phyloP scores from a whole-genome alignment of 2,888 invertebrate species.

The Pseudoips prasinana region DNA sequence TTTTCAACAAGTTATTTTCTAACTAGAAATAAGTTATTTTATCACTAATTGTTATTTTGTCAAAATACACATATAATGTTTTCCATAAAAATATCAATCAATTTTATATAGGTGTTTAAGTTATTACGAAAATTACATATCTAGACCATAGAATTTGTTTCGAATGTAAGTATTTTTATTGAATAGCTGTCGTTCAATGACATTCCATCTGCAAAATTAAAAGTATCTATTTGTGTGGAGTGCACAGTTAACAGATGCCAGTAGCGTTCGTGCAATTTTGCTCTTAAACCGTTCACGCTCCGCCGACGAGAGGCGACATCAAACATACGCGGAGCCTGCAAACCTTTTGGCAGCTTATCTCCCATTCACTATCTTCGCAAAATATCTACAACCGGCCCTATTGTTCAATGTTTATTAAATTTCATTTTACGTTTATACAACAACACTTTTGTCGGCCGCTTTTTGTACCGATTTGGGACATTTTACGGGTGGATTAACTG shows the following conservation, averaged over 20 bases:
- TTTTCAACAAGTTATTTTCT: too few species aligned
- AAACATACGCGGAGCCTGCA: slow-evolving; percentile 72
- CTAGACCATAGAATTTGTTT: not conserved
- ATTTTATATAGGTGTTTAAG: too few species aligned
- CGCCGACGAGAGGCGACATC: slow-evolving; percentile 77
- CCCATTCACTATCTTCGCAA: slow-evolving; percentile 74
- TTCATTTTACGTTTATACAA: slow-evolving; percentile 81
- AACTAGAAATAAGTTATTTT: too few species aligned
- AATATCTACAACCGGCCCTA: slow-evolving; percentile 67
- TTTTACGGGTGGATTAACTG: slow-evolving; percentile 77
- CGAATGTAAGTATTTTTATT: slow-evolving; percentile 29
- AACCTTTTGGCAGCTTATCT: slow-evolving; percentile 81
- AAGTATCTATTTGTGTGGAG: slow-evolving; percentile 70
- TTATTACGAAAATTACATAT: too few species aligned
- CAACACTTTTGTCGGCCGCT: slow-evolving; percentile 79
- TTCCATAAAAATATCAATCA: too few species aligned
- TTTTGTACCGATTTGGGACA: slow-evolving; percentile 78
- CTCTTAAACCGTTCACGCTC: slow-evolving; percentile 76
- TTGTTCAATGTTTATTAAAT: slow-evolving; percentile 80
- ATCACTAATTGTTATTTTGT: too few species aligned
- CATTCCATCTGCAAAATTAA: slow-evolving; percentile 78
- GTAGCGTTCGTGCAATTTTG: slow-evolving; percentile 73
- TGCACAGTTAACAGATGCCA: slow-evolving; percentile 76
- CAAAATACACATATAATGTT: too few species aligned
- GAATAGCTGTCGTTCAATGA: slow-evolving; percentile 42